Evolutionary conservation across 2,888 invertebrate genomes (phyloP).

Genomic region (Stenichneumon culpator): DNA sequence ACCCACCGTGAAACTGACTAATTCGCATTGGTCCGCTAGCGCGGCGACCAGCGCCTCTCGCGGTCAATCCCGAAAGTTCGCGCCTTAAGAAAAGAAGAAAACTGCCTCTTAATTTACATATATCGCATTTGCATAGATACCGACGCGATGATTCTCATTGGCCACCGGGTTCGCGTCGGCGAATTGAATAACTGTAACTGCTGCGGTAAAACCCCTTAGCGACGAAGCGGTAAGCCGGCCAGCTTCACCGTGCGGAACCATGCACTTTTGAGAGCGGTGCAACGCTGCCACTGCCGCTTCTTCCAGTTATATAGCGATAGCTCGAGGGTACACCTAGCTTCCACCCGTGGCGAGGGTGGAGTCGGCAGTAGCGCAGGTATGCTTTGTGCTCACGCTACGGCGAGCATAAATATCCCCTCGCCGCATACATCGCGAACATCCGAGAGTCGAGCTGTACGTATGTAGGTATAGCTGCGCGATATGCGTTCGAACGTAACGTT

Average conservation of each 20-base stretch:
- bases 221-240: not conserved
- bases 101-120: too few relatives aligned
- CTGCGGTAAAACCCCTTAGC: not conserved
- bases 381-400: constrained; percentile 75
- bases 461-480: constrained; percentile 31
- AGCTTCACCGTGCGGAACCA: not conserved
- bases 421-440: constrained; percentile 70
- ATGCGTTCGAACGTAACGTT: constrained; percentile 47
- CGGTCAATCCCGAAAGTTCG: not conserved
- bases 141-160: too few relatives aligned
- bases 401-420: constrained; percentile 74
- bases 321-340: not conserved
- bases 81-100: constrained; percentile 5
- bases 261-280: not conserved
- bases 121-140: too few relatives aligned
- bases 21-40: not conserved
- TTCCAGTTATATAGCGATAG: constrained; percentile 10
- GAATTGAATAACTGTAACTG: not conserved
- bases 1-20: not conserved
- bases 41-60: not conserved
- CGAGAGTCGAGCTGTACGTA: constrained; percentile 55
- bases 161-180: too few relatives aligned
- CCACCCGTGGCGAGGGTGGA: constrained; percentile 24
- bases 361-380: constrained; percentile 63
- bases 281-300: not conserved